These are phyloP conservation scores for Elgonia sp. DNA, from an alignment of 2,888 invertebrate genomes.

Conservation along the genomic window DNA sequence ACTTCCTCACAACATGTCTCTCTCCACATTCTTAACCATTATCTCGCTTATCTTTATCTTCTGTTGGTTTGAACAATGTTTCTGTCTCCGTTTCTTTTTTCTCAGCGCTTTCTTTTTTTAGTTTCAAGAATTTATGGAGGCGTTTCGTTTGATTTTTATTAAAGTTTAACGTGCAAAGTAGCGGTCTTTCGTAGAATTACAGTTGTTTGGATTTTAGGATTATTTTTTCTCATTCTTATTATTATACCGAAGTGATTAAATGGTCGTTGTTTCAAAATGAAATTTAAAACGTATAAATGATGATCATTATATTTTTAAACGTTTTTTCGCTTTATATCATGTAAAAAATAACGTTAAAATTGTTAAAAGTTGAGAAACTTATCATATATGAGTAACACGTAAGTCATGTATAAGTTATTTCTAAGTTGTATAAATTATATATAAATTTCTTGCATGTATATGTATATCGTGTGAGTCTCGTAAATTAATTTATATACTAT, in stretches of 20 bases:
- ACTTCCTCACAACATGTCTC: slow-evolving; percentile 70
- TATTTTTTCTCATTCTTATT: not conserved
- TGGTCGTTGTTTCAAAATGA: not conserved
- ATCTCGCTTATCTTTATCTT: slow-evolving; percentile 72
- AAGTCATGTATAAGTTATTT: too few relatives aligned
- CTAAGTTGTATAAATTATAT: too few relatives aligned
- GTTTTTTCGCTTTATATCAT: not conserved
- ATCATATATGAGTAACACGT: too few relatives aligned
- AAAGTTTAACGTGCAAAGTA: slow-evolving; percentile 54
- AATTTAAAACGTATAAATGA: too few relatives aligned
- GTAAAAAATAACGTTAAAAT: not conserved
- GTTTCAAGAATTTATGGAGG: slow-evolving; percentile 55
- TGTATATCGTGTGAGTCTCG: too few relatives aligned
- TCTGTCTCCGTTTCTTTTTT: slow-evolving; percentile 47
- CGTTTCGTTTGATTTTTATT: slow-evolving; percentile 63
- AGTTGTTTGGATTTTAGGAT: slow-evolving; percentile 29
- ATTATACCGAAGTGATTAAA: slow-evolving; percentile 1
- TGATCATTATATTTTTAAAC: too few relatives aligned
- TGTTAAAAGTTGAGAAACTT: too few relatives aligned
- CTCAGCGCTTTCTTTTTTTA: slow-evolving; percentile 18
- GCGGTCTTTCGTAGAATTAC: slow-evolving; percentile 48
- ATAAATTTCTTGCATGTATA: too few relatives aligned
- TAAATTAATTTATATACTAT: too few relatives aligned
- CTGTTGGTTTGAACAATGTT: slow-evolving; percentile 56
- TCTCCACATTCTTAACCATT: slow-evolving; percentile 70